These are phyloP conservation scores for Poeciliopsis retropinna DNA, from an alignment of 2,113 vertebrate species.

Conservation along the genomic window DNA sequence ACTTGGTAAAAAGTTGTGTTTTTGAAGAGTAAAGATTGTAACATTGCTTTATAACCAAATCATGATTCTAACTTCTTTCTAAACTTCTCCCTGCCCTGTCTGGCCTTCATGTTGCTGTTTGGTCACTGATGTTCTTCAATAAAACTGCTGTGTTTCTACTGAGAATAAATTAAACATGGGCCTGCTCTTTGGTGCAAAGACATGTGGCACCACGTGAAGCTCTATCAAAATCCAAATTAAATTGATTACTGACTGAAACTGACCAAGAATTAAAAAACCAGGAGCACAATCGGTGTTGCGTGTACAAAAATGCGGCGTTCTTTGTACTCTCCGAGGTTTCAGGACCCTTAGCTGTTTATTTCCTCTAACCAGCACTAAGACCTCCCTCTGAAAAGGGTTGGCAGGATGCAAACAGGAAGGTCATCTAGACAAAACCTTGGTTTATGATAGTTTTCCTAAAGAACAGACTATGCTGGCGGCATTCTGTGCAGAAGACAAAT, in stretches of 20 bases:
- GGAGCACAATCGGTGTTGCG: neutral
- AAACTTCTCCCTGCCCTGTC: too few relatives aligned
- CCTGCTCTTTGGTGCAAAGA: neutral
- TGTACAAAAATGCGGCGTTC: neutral
- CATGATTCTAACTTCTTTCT: too few relatives aligned
- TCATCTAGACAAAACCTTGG: neutral
- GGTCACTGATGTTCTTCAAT: too few relatives aligned
- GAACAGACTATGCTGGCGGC: neutral
- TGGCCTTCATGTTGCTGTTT: too few relatives aligned
- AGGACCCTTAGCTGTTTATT: neutral
- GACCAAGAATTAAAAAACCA: neutral
- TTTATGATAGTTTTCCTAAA: neutral
- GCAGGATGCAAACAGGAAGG: neutral
- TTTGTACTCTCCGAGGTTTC: neutral
- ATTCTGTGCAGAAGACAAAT: neutral
- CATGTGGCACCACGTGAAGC: neutral
- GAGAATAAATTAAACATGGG: neutral
- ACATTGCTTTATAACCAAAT: too few relatives aligned
- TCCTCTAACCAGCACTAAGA: neutral
- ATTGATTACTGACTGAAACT: neutral
- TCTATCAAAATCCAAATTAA: neutral
- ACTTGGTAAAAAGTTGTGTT: too few relatives aligned
- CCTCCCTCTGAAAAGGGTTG: neutral
- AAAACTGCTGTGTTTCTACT: too few relatives aligned
- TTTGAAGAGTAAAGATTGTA: too few relatives aligned